These are phyloP conservation scores for Chrysolina oricalcia DNA, from an alignment of 2,888 invertebrate genomes.

Conservation along the genomic window DNA sequence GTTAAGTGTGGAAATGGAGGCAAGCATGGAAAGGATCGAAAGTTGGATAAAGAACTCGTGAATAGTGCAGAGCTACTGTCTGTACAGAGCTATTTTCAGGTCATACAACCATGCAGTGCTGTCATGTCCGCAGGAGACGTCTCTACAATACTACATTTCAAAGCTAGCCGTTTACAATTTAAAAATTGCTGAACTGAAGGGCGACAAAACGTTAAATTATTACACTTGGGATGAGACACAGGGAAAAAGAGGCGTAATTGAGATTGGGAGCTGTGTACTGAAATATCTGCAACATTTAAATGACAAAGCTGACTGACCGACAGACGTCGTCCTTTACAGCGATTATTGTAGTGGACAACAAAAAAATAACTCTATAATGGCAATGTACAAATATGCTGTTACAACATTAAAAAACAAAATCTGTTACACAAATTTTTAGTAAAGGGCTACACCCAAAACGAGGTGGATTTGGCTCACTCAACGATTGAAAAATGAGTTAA, in stretches of 20 bases:
- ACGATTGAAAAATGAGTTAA: conserved; percentile 37
- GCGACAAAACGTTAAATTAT: background rate
- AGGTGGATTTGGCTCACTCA: conserved; percentile 37
- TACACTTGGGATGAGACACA: conserved; percentile 23
- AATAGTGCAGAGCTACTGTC: conserved; percentile 20
- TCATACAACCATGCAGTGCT: conserved; percentile 23
- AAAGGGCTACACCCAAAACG: conserved; percentile 37
- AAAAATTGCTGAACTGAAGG: conserved; percentile 20
- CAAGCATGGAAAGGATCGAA: conserved; percentile 9
- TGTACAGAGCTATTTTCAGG: conserved; percentile 27
- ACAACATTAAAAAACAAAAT: conserved; percentile 37
- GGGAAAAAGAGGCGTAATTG: conserved; percentile 19
- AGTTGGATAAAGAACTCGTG: conserved; percentile 21
- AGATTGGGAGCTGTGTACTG: conserved; percentile 25
- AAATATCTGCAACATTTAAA: conserved; percentile 20
- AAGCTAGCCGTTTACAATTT: conserved; percentile 23
- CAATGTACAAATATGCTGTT: conserved; percentile 47
- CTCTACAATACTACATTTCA: conserved; percentile 3
- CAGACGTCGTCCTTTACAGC: conserved; percentile 28
- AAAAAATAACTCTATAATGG: conserved; percentile 51
- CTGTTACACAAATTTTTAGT: conserved; percentile 38
- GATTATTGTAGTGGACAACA: conserved; percentile 51
- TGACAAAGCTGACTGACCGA: conserved; percentile 22
- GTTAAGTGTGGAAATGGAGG: conserved; percentile 21
- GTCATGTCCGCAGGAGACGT: conserved; percentile 6